phyloP scores from a whole-genome alignment of 2,113 vertebrate genomes.

The Diphyllodes magnificus region DNA sequence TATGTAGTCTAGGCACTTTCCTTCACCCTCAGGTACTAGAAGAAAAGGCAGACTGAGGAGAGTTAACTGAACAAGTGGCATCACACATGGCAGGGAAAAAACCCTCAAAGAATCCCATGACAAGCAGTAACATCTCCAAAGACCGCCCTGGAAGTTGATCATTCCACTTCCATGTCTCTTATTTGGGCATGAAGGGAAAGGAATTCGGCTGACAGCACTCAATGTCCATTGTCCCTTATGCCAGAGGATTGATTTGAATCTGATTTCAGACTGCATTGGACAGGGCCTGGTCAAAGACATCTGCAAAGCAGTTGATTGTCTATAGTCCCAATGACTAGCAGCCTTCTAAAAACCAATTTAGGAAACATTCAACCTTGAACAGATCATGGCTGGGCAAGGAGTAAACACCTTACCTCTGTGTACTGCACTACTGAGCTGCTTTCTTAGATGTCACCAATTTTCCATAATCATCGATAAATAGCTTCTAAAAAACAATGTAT shows the following conservation, averaged over 20 bases:
- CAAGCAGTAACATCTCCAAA: background rate
- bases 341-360: background rate
- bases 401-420: background rate
- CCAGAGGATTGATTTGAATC: background rate
- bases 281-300: background rate
- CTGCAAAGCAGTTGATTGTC: background rate
- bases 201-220: background rate
- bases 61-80: background rate
- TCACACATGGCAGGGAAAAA: rapidly evolving
- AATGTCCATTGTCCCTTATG: rapidly evolving
- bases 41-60: background rate
- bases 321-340: background rate
- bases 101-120: rapidly evolving
- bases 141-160: background rate
- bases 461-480: rapidly evolving
- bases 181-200: rapidly evolving
- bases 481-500: background rate
- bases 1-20: background rate
- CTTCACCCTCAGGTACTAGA: background rate
- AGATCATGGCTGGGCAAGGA: background rate
- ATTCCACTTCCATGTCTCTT: background rate
- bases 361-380: background rate
- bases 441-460: background rate
- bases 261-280: background rate
- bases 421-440: background rate